Evolutionary conservation across 2,888 invertebrate genomes (phyloP).

Genomic region (Galerucella pusilla): DNA sequence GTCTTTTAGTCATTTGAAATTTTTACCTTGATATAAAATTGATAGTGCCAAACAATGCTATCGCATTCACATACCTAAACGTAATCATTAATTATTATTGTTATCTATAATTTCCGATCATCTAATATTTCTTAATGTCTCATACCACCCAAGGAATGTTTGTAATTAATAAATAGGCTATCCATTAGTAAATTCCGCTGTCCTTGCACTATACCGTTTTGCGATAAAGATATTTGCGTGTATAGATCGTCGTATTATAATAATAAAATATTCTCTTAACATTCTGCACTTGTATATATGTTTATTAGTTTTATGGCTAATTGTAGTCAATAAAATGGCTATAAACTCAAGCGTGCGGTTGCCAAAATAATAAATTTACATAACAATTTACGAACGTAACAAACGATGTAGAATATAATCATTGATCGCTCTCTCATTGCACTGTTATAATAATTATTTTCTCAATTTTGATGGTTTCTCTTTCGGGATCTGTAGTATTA

Average conservation of each 20-base stretch:
- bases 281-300: slow-evolving; percentile 34
- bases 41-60: neutral
- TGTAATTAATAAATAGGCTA: neutral
- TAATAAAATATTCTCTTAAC: slow-evolving; percentile 11
- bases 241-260: neutral
- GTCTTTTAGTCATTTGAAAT: no score
- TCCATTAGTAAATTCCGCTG: slow-evolving; percentile 2
- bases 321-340: slow-evolving; percentile 51
- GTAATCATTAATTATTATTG: neutral
- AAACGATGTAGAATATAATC: slow-evolving; percentile 1
- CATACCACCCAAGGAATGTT: neutral
- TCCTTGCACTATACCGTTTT: neutral
- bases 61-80: neutral
- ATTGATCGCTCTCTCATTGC: neutral
- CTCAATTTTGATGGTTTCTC: no score
- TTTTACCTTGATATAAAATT: no score
- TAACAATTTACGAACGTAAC: slow-evolving; percentile 19
- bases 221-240: slow-evolving; percentile 5
- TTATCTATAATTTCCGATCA: neutral
- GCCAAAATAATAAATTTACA: slow-evolving; percentile 50
- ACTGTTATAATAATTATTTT: neutral
- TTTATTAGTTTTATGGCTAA: slow-evolving; percentile 50
- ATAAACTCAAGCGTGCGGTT: slow-evolving; percentile 49
- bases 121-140: neutral
- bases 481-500: no score